A percentile compares a stretch with the other conserved stretches of the same genome.
Conservation (phyloP, 2,888 invertebrate genomes). For the Blera fallax region DNA sequence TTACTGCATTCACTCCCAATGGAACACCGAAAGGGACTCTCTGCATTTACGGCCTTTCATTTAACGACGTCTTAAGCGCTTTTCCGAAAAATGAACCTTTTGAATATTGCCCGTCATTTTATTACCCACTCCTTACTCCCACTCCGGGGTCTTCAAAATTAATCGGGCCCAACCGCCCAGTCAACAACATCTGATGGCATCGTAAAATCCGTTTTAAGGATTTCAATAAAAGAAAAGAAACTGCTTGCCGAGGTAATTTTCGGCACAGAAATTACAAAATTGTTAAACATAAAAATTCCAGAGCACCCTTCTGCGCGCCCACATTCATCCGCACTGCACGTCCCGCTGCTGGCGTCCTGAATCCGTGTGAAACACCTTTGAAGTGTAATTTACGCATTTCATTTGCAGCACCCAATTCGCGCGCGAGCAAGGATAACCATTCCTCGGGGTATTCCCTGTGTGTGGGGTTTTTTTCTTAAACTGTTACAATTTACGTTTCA, state of each 20-base stretch:
- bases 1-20: conserved; percentile 32
- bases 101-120: conserved; percentile 59
- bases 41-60: conserved; percentile 61
- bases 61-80: conserved; percentile 62
- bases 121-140: conserved; percentile 18
- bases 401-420: conserved; percentile 63
- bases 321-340: background rate
- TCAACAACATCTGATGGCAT: conserved; percentile 70
- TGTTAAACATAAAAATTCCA: conserved; percentile 69
- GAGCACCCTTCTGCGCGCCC: conserved; percentile 7
- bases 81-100: conserved; percentile 55
- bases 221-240: conserved; percentile 62
- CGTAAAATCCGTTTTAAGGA: conserved; percentile 65
- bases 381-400: conserved; percentile 66
- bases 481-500: conserved; percentile 59
- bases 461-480: conserved; percentile 15
- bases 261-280: conserved; percentile 67
- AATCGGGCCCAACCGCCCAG: conserved; percentile 50
- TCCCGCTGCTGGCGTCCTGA: no score
- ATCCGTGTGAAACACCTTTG: conserved; percentile 48
- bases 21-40: conserved; percentile 9
- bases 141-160: conserved; percentile 28
- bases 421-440: conserved; percentile 8
- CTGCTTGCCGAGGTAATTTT: conserved; percentile 56
- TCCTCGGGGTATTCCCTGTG: background rate